These are phyloP conservation scores for Ectropis grisescens DNA, from an alignment of 1,140 invertebrate genomes.

Conservation along the genomic window DNA sequence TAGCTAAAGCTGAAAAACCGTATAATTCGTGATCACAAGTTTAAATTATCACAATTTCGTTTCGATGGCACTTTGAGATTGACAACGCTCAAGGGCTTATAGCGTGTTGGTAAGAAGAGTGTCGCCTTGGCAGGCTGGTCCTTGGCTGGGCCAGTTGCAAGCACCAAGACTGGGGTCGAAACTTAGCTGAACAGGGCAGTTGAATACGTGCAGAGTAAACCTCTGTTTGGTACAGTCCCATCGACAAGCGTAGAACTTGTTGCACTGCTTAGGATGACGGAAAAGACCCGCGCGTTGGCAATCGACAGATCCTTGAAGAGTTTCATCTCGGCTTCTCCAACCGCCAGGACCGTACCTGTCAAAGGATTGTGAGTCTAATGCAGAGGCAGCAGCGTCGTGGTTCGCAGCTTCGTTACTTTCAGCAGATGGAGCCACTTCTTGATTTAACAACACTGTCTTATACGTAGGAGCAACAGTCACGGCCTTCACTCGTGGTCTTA, in stretches of 20 bases:
- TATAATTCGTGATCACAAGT: conserved; percentile 38
- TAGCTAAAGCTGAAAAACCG: too few species aligned
- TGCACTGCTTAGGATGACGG: conserved; percentile 85
- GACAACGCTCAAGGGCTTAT: conserved; percentile 32
- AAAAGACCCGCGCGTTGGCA: conserved; percentile 86
- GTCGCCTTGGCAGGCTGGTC: conserved; percentile 81
- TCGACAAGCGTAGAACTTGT: conserved; percentile 88
- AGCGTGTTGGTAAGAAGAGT: conserved; percentile 74
- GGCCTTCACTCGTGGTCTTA: conserved; percentile 45
- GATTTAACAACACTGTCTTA: conserved; percentile 50
- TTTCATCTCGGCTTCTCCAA: conserved; percentile 69
- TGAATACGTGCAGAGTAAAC: conserved; percentile 84
- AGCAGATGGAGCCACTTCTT: conserved; percentile 27
- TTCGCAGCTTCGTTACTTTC: conserved; percentile 11
- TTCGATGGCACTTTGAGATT: conserved; percentile 57
- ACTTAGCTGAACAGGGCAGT: conserved; percentile 85
- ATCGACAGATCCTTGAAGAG: conserved; percentile 74
- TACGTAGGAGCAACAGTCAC: conserved; percentile 62
- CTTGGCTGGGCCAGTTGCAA: conserved; percentile 88
- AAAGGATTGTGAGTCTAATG: conserved; percentile 44
- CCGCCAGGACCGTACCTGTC: conserved; percentile 72
- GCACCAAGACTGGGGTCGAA: conserved; percentile 82
- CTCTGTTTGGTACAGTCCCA: conserved; percentile 86
- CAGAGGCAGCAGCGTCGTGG: conserved; percentile 14
- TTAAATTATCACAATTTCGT: conserved; percentile 58